Conservation (phyloP, 2,888 invertebrate species). For the Chalcosyrphus nemorum region DNA sequence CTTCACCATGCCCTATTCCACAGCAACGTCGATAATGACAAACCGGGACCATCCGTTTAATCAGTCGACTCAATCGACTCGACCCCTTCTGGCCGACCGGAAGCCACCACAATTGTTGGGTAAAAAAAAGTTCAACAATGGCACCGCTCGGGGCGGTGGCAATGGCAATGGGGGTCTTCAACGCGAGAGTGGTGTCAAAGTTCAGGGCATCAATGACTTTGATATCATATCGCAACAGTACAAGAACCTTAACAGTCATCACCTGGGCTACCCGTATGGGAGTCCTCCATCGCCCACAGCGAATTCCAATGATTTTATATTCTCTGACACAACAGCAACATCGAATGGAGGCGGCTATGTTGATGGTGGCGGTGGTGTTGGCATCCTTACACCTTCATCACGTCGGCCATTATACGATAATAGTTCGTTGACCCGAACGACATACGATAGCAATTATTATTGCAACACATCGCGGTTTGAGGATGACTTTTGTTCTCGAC, state of each 20-base stretch:
- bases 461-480: conserved; percentile 79
- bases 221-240: conserved; percentile 81
- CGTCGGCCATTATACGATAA: conserved; percentile 59
- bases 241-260: conserved; percentile 79
- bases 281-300: conserved; percentile 81
- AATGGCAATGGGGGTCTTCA: conserved; percentile 74
- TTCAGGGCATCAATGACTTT: conserved; percentile 81
- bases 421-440: conserved; percentile 50
- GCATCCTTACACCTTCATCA: conserved; percentile 38
- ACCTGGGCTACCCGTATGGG: conserved; percentile 81
- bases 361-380: too few relatives aligned
- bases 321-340: conserved; percentile 75
- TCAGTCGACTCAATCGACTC: conserved; percentile 78
- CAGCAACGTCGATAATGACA: conserved; percentile 77
- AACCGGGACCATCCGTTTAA: conserved; percentile 81
- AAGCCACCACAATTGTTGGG: conserved; percentile 76
- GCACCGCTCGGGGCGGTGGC: conserved; percentile 54
- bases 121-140: conserved; percentile 75
- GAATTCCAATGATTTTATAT: conserved; percentile 78
- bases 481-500: conserved; percentile 79
- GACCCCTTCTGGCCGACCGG: conserved; percentile 79
- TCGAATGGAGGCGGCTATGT: conserved; percentile 68
- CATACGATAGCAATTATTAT: conserved; percentile 62
- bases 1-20: conserved; percentile 75
- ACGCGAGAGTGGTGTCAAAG: conserved; percentile 79